Percentiles rank a stretch among this genome's conserved stretches.
These are phyloP conservation scores for Oophaga sylvatica DNA, from an alignment of 2,797 vertebrate genomes.

Conservation along the genomic window DNA sequence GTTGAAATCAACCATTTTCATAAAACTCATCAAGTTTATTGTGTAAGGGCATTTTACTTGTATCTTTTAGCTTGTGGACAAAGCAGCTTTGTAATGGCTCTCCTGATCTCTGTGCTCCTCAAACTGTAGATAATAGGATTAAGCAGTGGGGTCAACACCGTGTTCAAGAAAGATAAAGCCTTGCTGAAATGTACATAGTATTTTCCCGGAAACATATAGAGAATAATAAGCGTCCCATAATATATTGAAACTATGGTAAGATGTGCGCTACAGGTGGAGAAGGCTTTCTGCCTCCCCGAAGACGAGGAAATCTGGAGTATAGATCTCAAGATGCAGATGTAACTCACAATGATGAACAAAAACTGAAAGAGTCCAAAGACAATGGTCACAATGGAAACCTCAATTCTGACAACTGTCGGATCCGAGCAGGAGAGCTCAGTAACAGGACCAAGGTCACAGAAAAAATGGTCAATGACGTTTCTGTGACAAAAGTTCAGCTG, in stretches of 20 bases:
- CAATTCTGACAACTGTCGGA: background rate
- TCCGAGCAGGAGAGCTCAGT: slow-evolving; percentile 42
- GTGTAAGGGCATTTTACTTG: background rate
- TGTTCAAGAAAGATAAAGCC: too few relatives aligned
- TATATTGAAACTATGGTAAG: slow-evolving; percentile 26
- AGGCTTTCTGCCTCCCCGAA: slow-evolving; percentile 63
- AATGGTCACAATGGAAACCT: background rate
- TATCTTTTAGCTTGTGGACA: background rate
- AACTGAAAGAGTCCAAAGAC: background rate
- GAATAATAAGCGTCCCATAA: slow-evolving; percentile 22
- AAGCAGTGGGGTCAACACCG: too few relatives aligned
- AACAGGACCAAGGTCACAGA: slow-evolving; percentile 33
- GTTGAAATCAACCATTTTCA: too few relatives aligned
- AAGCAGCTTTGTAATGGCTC: too few relatives aligned
- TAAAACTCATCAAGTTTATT: too few relatives aligned
- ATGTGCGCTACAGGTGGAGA: slow-evolving; percentile 62
- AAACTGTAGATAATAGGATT: too few relatives aligned
- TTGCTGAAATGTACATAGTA: too few relatives aligned
- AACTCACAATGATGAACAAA: background rate
- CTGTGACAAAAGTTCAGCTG: slow-evolving; percentile 18
- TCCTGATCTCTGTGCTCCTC: too few relatives aligned
- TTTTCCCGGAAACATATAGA: slow-evolving; percentile 26
- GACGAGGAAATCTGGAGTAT: slow-evolving; percentile 42
- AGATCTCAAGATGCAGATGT: slow-evolving; percentile 27
- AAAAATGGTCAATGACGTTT: slow-evolving; percentile 19